Evolutionary conservation across 2,797 vertebrate genomes (phyloP), one percentile per base, ranked within the genome.

Genomic region (Melanotaenia trifasciata): DNA sequence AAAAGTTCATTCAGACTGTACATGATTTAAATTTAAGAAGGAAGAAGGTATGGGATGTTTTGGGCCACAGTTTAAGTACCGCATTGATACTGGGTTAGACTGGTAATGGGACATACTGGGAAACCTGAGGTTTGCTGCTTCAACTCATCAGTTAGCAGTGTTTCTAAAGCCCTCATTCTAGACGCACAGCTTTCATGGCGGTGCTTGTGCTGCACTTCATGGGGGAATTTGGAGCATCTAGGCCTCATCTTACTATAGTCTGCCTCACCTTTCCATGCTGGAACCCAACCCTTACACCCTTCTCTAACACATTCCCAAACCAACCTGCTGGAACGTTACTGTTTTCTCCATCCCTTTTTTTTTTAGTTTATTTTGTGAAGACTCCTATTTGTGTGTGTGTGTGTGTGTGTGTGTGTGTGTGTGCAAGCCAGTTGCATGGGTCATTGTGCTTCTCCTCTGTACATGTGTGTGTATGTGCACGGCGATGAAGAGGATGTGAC

Each of bases 381-480:
- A 54, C 68, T 83, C 65, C 70, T 9, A 13, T 70, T 43, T 74
- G 65, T 66, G 76, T 74, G 79, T 50, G 40, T 61, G 35, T 40
- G 20, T 67, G 22, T 79, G 60, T 67, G 61, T 76, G 67, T 79
- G 51, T 64, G 45, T 74, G 68, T 72, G 47, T 76, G 65, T 68
- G 76, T 74, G 79, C 47, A 72, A 62, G 67, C 47, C 71, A 54
- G 64, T 70, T 79, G 83, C 81, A 74, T 70, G 74, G 45, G 61
- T 66, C 74, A 47, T 89, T 91, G 89, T 91, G 89, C 87, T 89
- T 89, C 86, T 87, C 54, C 58, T 61, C 67, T 78, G 72, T 58
- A 54, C 56, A 67, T 59, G 78, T 59, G 69, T 54, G 61, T 68
- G 69, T 71, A 10, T 65, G 38, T 57, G 24, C 14, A 59, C 24